Evolutionary conservation across 2,888 invertebrate genomes (phyloP).

Genomic region (Beris morrisii): DNA sequence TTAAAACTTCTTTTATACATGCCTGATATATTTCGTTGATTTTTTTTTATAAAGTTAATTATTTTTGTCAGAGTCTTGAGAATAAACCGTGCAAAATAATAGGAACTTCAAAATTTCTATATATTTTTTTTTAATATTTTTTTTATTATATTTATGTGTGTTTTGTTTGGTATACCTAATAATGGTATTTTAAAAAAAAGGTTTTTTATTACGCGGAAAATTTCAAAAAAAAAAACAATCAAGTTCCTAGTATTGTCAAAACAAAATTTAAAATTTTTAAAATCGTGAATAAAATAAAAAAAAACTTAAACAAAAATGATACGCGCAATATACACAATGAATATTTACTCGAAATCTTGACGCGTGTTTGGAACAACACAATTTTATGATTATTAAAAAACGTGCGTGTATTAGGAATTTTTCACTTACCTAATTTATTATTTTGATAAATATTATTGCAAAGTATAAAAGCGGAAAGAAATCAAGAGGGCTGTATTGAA

Average conservation of each 20-base stretch:
- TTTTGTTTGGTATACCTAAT: neutral
- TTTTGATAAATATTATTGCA: constrained; percentile 3
- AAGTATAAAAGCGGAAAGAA: neutral
- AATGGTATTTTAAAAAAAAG: neutral
- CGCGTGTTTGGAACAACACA: too few relatives aligned
- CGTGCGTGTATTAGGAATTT: neutral
- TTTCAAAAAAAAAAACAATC: constrained; percentile 2
- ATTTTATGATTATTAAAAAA: neutral
- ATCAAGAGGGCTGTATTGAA: constrained; percentile 15
- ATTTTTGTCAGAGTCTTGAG: neutral
- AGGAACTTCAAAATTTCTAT: neutral
- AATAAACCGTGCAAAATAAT: neutral
- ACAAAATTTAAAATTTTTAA: constrained; percentile 1
- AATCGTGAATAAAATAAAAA: neutral
- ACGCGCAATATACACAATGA: constrained; percentile 1
- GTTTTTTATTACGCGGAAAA: neutral
- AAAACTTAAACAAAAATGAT: neutral
- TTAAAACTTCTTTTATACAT: neutral
- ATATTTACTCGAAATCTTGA: neutral
- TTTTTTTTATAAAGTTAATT: neutral
- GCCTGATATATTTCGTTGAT: neutral
- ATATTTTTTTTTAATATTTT: neutral
- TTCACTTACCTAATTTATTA: neutral
- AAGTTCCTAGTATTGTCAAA: constrained; percentile 26
- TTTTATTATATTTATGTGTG: constrained; percentile 7